Evolutionary conservation across 35 echinoderm and acorn worm genomes (phyloP), one percentile per base, ranked within the genome.

Genomic region (Anneissia japonica): DNA sequence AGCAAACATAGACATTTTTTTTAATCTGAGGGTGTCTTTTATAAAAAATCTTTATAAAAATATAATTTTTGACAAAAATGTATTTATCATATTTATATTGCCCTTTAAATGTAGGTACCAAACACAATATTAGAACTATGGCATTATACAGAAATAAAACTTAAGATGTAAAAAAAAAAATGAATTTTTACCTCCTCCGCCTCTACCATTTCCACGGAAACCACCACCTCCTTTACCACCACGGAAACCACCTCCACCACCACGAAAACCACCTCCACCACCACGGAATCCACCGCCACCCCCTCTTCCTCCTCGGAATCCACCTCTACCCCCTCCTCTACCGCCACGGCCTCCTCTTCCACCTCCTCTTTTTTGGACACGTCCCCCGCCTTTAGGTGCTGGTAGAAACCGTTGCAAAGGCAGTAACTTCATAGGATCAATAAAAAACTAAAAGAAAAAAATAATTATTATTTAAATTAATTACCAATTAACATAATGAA

Each of bases 391-490:
- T 19, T 74, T 78, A 45, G 86, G 73, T 41, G 89, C 77, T n/a
- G 94, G 94, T 0, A 97, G 84, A 40, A 97, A 97, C 36, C 94
- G 85, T 39, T 97, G 90, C 1, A 97, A 38, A 38, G 94, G 94
- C 4, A 97, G 82, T 45, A 97, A 87, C 85, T 97, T 97, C 35
- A 55, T 79, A 0, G 94, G 94, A 88, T 97, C 94, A 30, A 97
- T 97, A 85, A 79, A 97, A 34, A 97, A 90, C 94, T 97, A 38
- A n/a, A 23, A 91, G 39, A 84, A 83, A 2, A 80, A 78, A 76
- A 26, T n/a, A n/a, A n/a, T n/a, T n/a, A n/a, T n/a, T n/a, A n/a
- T n/a, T n/a, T n/a, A n/a, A n/a, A n/a, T n/a, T n/a, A n/a, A n/a
- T n/a, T n/a, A n/a, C n/a, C n/a, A n/a, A n/a, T n/a, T n/a, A n/a